Base-by-base conservation (phyloP, 2,113 vertebrate genomes). In the Dissostichus mawsoni region DNA sequence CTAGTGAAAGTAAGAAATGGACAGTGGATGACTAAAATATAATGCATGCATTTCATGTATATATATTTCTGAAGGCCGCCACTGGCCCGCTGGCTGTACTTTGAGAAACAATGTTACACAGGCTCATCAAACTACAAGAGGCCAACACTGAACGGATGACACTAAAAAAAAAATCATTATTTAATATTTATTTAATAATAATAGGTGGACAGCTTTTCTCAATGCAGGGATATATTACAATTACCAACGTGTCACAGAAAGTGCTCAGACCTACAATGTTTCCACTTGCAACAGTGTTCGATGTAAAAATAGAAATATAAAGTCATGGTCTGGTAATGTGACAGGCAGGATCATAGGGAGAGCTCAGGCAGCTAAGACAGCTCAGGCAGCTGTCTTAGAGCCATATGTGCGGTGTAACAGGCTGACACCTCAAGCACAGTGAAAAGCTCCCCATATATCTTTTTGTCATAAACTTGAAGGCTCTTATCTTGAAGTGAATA, bases 261-360 rank as follows among this genome's bases (percentile, higher is more conserved):
- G 58, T 20, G 12, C 61, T 45, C 57, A 69, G 6, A 69, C n/a
- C 2, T 52, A 7, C 4, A 45, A 7, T 47, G 16, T 45, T 11
- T 59, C 45, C 61, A 14, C 52, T 56, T 25, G 68, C 45, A 29
- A 44, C 36, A 3, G n/a, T 68, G 70, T 68, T 68, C 64, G 63
- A 55, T 57, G 18, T 64, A 78, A 57, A 52, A 78, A 74, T 66
- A 74, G 63, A 74, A 74, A 47, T 47, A 57, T 36, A 53, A n/a
- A 62, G 75, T 78, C 59, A 78, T 2, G 3, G 44, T 71, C 13
- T 47, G 20, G 8, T 7, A 68, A 68, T 36, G 18, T 48, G 18
- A 12, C 63, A 48, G 18, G 23, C 4, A 55, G 55, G 12, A 74
- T 74, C 55, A 58, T 4, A 80, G 12, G 8, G 20, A 45, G 25